These are phyloP conservation scores for Timema podura DNA, from an alignment of 2,888 invertebrate species.

Conservation along the genomic window DNA sequence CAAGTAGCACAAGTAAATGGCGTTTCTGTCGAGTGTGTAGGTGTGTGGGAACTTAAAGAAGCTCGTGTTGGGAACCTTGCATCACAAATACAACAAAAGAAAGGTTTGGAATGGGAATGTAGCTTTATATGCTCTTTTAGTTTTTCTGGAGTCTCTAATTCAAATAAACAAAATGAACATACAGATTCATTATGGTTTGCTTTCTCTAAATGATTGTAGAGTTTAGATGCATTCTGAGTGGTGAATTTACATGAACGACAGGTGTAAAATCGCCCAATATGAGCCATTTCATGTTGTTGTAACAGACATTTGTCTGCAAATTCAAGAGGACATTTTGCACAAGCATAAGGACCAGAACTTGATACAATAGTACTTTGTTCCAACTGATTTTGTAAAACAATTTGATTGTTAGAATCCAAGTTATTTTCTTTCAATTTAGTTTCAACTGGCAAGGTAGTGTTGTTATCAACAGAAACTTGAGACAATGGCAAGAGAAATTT, in stretches of 20 bases:
- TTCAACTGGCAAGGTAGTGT: too few relatives aligned
- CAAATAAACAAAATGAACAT: conserved; percentile 43
- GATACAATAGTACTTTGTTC: too few relatives aligned
- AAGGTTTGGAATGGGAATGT: conserved; percentile 49
- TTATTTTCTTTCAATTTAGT: too few relatives aligned
- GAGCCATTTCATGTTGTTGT: conserved; percentile 31
- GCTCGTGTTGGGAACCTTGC: conserved; percentile 50
- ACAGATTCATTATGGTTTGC: conserved; percentile 35
- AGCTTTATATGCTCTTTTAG: conserved; percentile 44
- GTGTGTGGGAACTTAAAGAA: conserved; percentile 49
- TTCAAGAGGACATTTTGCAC: conserved; percentile 24
- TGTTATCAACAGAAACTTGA: too few relatives aligned
- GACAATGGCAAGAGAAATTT: too few relatives aligned
- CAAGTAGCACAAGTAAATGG: conserved; percentile 52
- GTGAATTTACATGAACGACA: conserved; percentile 46
- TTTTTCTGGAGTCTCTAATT: conserved; percentile 38
- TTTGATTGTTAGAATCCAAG: too few relatives aligned
- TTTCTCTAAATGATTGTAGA: conserved; percentile 34
- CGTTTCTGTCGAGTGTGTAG: conserved; percentile 52
- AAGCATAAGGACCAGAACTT: conserved; percentile 7
- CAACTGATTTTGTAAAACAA: too few relatives aligned
- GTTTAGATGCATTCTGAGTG: conserved; percentile 45
- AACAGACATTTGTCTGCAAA: conserved; percentile 23
- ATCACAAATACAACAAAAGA: conserved; percentile 51
- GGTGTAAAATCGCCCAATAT: conserved; percentile 45